Conservation (phyloP, 1,140 invertebrate genomes). For the Phortica variegata region DNA sequence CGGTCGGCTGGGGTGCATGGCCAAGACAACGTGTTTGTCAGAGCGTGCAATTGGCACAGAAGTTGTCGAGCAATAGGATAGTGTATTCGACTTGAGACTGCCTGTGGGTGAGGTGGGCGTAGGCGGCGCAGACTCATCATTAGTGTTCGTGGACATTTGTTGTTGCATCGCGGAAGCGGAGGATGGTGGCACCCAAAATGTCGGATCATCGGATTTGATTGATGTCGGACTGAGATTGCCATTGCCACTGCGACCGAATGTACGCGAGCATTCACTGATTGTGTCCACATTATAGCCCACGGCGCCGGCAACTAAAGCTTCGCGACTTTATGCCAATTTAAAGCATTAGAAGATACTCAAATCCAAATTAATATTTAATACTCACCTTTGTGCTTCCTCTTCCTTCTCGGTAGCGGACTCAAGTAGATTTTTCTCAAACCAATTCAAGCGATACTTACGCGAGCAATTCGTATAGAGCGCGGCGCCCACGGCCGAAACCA, state of each 20-base stretch:
- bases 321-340: slow-evolving; percentile 39
- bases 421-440: slow-evolving; percentile 61
- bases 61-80: slow-evolving; percentile 45
- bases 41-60: slow-evolving; percentile 58
- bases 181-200: slow-evolving; percentile 59
- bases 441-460: slow-evolving; percentile 59
- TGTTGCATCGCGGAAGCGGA: slow-evolving; percentile 34
- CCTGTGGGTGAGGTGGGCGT: slow-evolving; percentile 57
- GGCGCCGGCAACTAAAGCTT: slow-evolving; percentile 55
- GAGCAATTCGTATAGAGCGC: slow-evolving; percentile 59
- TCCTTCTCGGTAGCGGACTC: slow-evolving; percentile 57
- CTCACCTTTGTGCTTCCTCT: slow-evolving; percentile 50
- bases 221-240: slow-evolving; percentile 55
- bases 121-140: slow-evolving; percentile 57
- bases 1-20: slow-evolving; percentile 54
- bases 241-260: slow-evolving; percentile 23
- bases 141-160: slow-evolving; percentile 36
- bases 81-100: slow-evolving; percentile 48
- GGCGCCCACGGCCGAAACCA: slow-evolving; percentile 53
- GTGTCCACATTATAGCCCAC: slow-evolving; percentile 54
- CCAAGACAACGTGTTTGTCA: slow-evolving; percentile 62
- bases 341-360: neutral
- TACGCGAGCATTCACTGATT: slow-evolving; percentile 47
- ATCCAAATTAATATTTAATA: neutral
- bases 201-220: slow-evolving; percentile 46